These are phyloP conservation scores for Aquatica leii DNA, from an alignment of 2,888 invertebrate genomes.

Conservation along the genomic window DNA sequence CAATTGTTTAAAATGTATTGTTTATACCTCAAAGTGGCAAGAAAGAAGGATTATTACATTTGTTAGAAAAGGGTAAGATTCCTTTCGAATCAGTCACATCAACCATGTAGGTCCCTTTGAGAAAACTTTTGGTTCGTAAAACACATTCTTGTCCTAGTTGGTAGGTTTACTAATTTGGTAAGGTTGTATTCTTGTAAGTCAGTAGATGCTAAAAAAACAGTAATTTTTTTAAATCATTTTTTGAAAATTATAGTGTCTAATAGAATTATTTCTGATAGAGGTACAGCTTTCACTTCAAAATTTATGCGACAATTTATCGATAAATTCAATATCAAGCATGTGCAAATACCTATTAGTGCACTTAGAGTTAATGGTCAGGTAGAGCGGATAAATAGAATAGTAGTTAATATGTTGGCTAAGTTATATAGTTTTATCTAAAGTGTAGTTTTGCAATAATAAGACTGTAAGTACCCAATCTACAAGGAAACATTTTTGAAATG, in stretches of 20 bases:
- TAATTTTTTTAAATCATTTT: conserved; percentile 41
- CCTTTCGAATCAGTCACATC: conserved; percentile 8
- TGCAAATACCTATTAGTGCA: neutral
- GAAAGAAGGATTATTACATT: conserved; percentile 43
- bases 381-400: conserved; percentile 21
- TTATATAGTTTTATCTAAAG: too few species aligned
- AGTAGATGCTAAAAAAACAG: conserved; percentile 38
- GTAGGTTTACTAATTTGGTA: conserved; percentile 49
- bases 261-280: too few species aligned
- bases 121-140: conserved; percentile 13
- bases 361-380: neutral
- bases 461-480: too few species aligned
- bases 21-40: conserved; percentile 39
- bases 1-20: conserved; percentile 49
- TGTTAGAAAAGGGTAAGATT: conserved; percentile 22
- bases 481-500: too few species aligned
- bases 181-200: too few species aligned
- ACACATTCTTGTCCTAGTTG: conserved; percentile 45
- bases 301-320: too few species aligned
- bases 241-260: conserved; percentile 41
- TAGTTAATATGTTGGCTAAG: conserved; percentile 34
- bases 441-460: too few species aligned
- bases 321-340: conserved; percentile 41
- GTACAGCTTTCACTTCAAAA: conserved; percentile 39
- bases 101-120: conserved; percentile 28